Conservation (phyloP, 2,113 vertebrate species). For the Dicerorhinus sumatrensis region DNA sequence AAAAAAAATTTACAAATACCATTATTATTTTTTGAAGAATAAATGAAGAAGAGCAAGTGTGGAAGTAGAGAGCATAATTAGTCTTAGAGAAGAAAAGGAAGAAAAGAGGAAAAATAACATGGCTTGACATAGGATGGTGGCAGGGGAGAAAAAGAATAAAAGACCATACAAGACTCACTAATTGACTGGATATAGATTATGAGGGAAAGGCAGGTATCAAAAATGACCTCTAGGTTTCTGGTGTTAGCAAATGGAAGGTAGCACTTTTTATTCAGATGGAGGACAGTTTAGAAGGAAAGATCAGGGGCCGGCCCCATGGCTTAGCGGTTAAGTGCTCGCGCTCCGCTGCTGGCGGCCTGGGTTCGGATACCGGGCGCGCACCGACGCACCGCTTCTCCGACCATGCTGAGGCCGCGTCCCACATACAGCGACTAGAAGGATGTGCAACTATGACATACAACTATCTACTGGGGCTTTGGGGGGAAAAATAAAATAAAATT, state of each 20-base stretch:
- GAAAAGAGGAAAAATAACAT: not conserved
- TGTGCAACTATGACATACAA: too few relatives aligned
- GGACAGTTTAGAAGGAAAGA: too few relatives aligned
- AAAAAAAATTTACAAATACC: too few relatives aligned
- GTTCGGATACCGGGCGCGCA: too few relatives aligned
- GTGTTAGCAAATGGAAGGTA: not conserved
- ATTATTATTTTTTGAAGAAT: constrained; percentile 23
- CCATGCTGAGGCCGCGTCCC: too few relatives aligned
- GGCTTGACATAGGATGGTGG: not conserved
- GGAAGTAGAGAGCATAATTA: not conserved
- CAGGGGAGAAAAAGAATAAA: not conserved
- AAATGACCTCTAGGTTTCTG: not conserved
- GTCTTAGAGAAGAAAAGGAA: not conserved
- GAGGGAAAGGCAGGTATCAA: not conserved
- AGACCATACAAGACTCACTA: not conserved
- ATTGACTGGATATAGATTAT: not conserved
- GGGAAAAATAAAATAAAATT: too few relatives aligned
- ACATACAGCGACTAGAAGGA: too few relatives aligned
- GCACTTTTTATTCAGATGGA: not conserved
- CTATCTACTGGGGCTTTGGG: too few relatives aligned
- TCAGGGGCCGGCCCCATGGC: too few relatives aligned
- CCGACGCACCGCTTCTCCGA: too few relatives aligned
- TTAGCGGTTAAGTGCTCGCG: too few relatives aligned
- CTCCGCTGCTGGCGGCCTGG: too few relatives aligned
- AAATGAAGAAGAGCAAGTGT: not conserved